Base-by-base conservation (phyloP, 1,140 invertebrate species). In the Ptiloglossa arizonensis region DNA sequence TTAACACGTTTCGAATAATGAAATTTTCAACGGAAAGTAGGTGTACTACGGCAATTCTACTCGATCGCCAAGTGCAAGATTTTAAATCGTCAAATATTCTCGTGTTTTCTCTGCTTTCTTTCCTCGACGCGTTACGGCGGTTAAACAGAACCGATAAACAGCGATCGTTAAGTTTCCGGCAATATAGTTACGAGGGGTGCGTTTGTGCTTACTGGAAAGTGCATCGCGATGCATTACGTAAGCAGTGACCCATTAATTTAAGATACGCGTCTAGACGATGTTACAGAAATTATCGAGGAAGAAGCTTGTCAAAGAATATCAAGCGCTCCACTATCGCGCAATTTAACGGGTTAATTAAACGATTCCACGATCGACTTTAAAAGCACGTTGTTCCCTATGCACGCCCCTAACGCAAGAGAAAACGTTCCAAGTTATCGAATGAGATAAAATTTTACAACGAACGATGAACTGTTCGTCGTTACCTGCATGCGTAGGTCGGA, bases 281-380 rank as follows among this genome's bases (percentile, higher is more conserved):
- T 5, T 46, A 48, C 5, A 35, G 69, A 38, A 71, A 62, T 71
- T 71, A 71, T 22, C 63, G 17, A 11, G 19, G 38, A 52, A 13
- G 13, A 62, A 68, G 69, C 32, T 82, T 66, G 62, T 75, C 80
- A 80, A 80, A 80, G 63, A n/a, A n/a, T 70, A 35, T 38, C n/a
- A n/a, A 48, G 29, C 19, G 35, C 64, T 62, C 63, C 19, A 38
- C 35, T 17, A 67, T 56, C 79, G 24, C 48, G 29, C 48, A 50
- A 82, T 80, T 80, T 69, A 80, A 64, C 70, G 44, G 35, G 41
- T 19, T 62, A 62, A 72, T 72, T 72, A 50, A 72, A 72, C 29
- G 41, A 50, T n/a, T 71, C 8, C 56, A 19, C 24, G 38, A 70
- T 32, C 11, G 13, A 0, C 19, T n/a, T 3, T 5, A 5, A 24